These are phyloP conservation scores for Drosophila neonasuta DNA, from an alignment of 2,888 invertebrate species.

Conservation along the genomic window DNA sequence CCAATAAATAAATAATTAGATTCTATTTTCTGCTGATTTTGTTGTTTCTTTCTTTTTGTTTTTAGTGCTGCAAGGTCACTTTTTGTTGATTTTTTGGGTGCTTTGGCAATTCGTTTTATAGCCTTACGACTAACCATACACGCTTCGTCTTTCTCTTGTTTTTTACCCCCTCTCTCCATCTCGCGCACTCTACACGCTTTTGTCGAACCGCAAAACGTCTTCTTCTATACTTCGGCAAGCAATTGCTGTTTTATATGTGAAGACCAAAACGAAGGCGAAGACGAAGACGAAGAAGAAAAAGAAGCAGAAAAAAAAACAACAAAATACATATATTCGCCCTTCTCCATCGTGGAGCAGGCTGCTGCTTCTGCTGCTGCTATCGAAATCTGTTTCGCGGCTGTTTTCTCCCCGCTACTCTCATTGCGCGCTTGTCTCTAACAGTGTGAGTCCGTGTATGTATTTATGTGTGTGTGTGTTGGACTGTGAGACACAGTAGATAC, in stretches of 20 bases:
- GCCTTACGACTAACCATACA: constrained; percentile 31
- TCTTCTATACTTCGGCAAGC: constrained; percentile 48
- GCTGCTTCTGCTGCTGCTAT: constrained; percentile 44
- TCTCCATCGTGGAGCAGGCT: constrained; percentile 26
- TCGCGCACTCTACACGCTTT: not conserved
- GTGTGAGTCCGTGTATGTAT: not conserved
- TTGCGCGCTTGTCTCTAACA: constrained; percentile 31
- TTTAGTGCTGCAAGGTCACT: constrained; percentile 54
- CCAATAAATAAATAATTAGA: constrained; percentile 72
- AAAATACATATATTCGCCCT: constrained; percentile 24
- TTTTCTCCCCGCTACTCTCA: constrained; percentile 39
- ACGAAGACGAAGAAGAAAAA: constrained; percentile 20
- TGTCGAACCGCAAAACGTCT: constrained; percentile 19
- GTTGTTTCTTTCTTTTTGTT: constrained; percentile 21
- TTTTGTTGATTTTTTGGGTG: constrained; percentile 21
- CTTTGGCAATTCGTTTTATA: constrained; percentile 56
- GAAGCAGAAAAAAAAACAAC: constrained; percentile 15
- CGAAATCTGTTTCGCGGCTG: constrained; percentile 53
- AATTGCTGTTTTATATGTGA: constrained; percentile 20
- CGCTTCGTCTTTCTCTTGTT: not conserved
- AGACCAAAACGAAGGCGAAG: constrained; percentile 15
- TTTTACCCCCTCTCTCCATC: not conserved
- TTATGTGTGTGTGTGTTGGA: constrained; percentile 17
- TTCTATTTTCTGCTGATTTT: constrained; percentile 50
- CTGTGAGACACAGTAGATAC: constrained; percentile 49